Percentiles rank a stretch among this genome's conserved stretches.
Evolutionary conservation across 2,888 invertebrate species (phyloP).

Genomic region (Pristionchus arcanus): DNA sequence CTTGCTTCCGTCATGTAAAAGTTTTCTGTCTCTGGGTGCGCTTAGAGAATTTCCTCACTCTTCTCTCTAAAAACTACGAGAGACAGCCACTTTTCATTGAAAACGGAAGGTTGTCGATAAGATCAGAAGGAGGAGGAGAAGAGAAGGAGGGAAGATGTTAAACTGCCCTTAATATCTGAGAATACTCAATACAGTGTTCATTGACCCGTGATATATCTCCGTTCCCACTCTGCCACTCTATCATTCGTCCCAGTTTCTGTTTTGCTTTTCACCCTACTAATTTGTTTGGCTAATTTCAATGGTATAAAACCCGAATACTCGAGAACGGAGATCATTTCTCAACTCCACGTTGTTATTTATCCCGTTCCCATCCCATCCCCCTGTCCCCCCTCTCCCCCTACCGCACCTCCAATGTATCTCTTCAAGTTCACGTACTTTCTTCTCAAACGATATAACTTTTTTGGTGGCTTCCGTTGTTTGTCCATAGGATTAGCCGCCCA

Average conservation of each 20-base stretch:
- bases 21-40: not conserved
- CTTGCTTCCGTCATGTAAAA: not conserved
- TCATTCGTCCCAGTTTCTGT: not conserved
- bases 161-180: constrained; percentile 45
- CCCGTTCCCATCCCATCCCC: not conserved
- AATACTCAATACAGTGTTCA: constrained; percentile 22
- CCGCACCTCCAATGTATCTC: not conserved
- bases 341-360: not conserved
- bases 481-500: not conserved
- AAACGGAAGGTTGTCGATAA: constrained; percentile 39
- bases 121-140: constrained; percentile 24
- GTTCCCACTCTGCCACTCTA: not conserved
- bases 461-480: constrained; percentile 1
- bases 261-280: constrained; percentile 9
- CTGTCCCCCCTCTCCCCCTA: not conserved
- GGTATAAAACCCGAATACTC: constrained; percentile 9
- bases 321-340: not conserved
- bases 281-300: constrained; percentile 23
- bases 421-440: constrained; percentile 13
- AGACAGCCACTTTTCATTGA: constrained; percentile 40
- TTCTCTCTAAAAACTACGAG: constrained; percentile 40
- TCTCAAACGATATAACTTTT: not conserved
- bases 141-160: constrained; percentile 1
- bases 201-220: not conserved
- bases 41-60: not conserved